A percentile compares a stretch with the other conserved stretches of the same genome.
Conservation (phyloP, 2,797 vertebrate genomes). For the Acridotheres tristis region DNA sequence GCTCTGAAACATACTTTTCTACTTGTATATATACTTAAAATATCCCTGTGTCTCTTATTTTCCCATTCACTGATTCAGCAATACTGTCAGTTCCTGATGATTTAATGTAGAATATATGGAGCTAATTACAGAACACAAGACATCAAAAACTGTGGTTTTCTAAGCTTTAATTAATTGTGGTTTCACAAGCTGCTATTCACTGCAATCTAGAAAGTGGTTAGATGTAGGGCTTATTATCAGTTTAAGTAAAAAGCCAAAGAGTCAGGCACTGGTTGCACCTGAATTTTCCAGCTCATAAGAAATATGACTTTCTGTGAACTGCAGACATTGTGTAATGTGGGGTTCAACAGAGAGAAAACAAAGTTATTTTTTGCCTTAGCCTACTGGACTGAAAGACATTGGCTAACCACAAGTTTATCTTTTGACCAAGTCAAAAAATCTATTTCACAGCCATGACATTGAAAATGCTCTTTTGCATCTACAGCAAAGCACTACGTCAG, state of each 20-base stretch:
- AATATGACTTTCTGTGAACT: neutral
- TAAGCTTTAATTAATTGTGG: constrained; percentile 3
- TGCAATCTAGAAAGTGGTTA: constrained; percentile 50
- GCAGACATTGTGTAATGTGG: neutral
- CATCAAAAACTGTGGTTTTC: constrained; percentile 54
- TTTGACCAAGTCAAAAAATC: neutral
- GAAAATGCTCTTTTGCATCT: neutral
- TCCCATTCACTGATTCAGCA: neutral
- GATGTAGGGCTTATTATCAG: constrained; percentile 16
- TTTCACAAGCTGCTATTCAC: constrained; percentile 7
- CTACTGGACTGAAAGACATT: neutral
- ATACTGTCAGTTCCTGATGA: neutral
- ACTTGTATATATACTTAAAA: neutral
- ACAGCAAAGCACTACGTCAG: neutral
- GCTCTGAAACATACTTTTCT: neutral
- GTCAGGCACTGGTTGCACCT: neutral
- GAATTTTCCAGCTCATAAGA: neutral
- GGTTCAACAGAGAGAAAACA: neutral
- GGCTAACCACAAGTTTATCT: neutral
- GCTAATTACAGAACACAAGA: constrained; percentile 30
- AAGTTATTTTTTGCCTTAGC: neutral
- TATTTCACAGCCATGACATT: neutral
- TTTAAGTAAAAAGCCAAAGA: neutral
- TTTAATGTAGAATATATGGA: constrained; percentile 34
- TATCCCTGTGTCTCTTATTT: neutral